Evolutionary conservation across 2,888 invertebrate genomes (phyloP), one percentile per base, ranked within the genome.

Genomic region (Drosophila dives): DNA sequence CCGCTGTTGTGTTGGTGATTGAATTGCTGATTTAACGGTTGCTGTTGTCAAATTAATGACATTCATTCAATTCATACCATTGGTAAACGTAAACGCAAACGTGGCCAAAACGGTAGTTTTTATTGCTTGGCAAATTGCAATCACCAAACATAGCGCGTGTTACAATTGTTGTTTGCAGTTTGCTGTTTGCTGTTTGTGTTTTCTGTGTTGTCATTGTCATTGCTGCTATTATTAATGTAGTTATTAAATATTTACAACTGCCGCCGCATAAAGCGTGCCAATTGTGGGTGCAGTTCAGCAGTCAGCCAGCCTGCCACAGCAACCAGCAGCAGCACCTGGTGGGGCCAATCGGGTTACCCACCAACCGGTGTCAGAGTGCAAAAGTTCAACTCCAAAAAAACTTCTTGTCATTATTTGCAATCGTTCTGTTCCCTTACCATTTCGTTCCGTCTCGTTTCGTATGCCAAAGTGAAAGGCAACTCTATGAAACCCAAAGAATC

Each of bases 31-130:
- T 89, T 87, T 87, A 87, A 87, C 86, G 89, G 83, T 87, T 87
- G 79, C 86, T 86, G 89, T 87, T 90, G 86, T 91, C 90, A 91
- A 91, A 91, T 91, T 91, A 91, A 91, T 91, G 91, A 85, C 90
- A 91, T 91, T 91, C 91, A 90, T 91, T 91, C 90, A 90, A 83
- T 90, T 77, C 79, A 79, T 70, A 76, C 54, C 77, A 86, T 70
- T 79, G 75, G 71, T 54, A 68, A 76, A 63, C 70, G 71, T 54
- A 68, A 76, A 63, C 70, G 70, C 71, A 70, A 77, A 69, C 74
- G 74, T 72, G 69, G 72, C 76, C 59, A 76, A 86, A 81, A 83
- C 90, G 90, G 90, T 87, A 89, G 89, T 86, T 90, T 83, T 90
- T 88, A 77, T 90, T 72, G 83, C 78, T 73, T 88, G 86, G 85